Evolutionary conservation across 2,888 invertebrate species (phyloP), one percentile per base, ranked within the genome.

Genomic region (Osmoderma eremita): DNA sequence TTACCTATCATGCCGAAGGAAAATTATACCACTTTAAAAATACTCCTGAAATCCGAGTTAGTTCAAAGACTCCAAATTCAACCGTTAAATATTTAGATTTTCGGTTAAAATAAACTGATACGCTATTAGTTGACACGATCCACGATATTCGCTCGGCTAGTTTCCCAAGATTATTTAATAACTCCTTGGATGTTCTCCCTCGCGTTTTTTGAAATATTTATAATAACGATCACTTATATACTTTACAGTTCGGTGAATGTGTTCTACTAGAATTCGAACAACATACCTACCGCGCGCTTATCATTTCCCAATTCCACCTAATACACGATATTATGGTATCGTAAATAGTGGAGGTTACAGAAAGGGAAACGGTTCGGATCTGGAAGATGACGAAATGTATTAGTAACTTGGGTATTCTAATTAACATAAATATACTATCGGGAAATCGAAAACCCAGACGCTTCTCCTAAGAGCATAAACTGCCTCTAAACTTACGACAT

Each of bases 381-480:
- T 12, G 3, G 15, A 61, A 45, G 58, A 61, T 61, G 58, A 61
- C 45, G 58, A 61, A 61, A 61, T 56, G 15, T 51, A 41, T 41
- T 41, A 48, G 42, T 30, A 61, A 45, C 58, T 61, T 45, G 30
- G 30, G 45, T 36, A 61, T 61, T 61, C 45, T 61, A 61, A 61
- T 61, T 61, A 30, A 61, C 45, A 18, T 48, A 61, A 45, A 45
- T 61, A 48, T 42, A 56, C 41, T 20, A 61, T 61, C 58, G 58
- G 30, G 41, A 45, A 61, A 13, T 30, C 38, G 15, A 56, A 30
- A 24, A 22, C 12, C 48, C 48, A 48, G 20, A 48, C 20, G 10
- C 13, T 45, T 45, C 30, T 61, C 45, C 2, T 1, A 36, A 15
- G 6, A 12, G 30, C 17, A 24, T 61, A 45, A 45, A 45, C 17